Percentiles rank a stretch among this genome's conserved stretches.
phyloP scores from a whole-genome alignment of 2,113 vertebrate species.

The Trachemys scripta region DNA sequence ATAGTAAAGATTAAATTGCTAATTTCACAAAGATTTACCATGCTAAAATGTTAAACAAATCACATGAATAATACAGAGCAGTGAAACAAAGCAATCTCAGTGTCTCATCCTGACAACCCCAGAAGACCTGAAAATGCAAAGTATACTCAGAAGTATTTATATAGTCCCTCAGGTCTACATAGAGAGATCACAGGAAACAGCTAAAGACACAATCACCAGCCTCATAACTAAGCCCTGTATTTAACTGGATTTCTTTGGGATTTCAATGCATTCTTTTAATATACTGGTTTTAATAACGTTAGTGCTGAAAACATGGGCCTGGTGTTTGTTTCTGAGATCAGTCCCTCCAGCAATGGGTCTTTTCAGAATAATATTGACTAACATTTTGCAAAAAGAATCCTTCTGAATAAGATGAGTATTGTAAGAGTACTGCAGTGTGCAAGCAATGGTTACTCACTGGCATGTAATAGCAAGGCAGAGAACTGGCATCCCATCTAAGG shows the following conservation, averaged over 20 bases:
- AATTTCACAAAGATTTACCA: constrained; percentile 15
- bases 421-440: constrained; percentile 6
- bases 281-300: constrained; percentile 21
- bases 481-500: not conserved
- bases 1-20: not conserved
- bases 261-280: constrained; percentile 43
- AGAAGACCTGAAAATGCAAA: constrained; percentile 40
- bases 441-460: constrained; percentile 10
- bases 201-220: constrained; percentile 35
- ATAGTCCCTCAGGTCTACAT: not conserved
- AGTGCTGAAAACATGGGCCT: not conserved
- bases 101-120: constrained; percentile 46
- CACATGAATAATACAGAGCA: constrained; percentile 34
- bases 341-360: not conserved
- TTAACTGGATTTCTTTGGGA: constrained; percentile 45
- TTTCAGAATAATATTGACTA: not conserved
- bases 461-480: not conserved
- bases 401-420: constrained; percentile 23
- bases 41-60: constrained; percentile 52
- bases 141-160: constrained; percentile 42
- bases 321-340: constrained; percentile 16
- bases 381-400: constrained; percentile 25
- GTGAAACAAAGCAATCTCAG: constrained; percentile 55
- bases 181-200: constrained; percentile 61
- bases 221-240: not conserved